Base-by-base conservation (phyloP, 1,140 invertebrate genomes). In the Nasonia giraulti region DNA sequence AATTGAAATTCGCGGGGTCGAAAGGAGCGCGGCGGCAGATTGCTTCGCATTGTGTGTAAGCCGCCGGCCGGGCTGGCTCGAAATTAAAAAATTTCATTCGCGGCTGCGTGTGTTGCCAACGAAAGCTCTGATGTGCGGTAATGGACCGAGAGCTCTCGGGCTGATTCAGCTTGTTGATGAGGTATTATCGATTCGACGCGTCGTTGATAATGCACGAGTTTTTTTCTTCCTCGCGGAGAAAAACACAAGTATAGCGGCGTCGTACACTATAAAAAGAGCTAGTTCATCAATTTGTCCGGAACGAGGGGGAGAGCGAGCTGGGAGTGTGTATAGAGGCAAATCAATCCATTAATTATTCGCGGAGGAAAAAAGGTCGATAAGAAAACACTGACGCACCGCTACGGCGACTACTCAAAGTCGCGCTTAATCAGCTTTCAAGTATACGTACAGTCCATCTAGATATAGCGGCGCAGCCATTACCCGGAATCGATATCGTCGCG, bases 1-100 rank as follows among this genome's bases (percentile, higher is more conserved):
- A 86, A 80, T 86, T 84, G 62, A 75, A 84, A 84, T 80, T 84
- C 44, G 31, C 55, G 40, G 12, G 50, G 23, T 47, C 27, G 71
- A 77, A 62, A 62, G 55, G 55, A 62, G 6, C 55, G 37, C 2
- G 33, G 27, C 23, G 17, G 68, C 14, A 50, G 23, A 80, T 80
- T 80, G 23, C 68, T 80, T 71, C 44, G 66, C 68, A 80, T 71
- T 80, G 66, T 80, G 33, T 62, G 47, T 12, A 62, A 44, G 68
- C 40, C 17, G 33, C 33, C 33, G 55, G 55, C 33, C 33, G 55
- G 55, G 55, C 17, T 62, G 11, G 37, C 66, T 80, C 4, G 66
- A 71, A 80, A 80, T 80, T 80, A 80, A 80, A 80, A 79, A 47
- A 69, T 69, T 68, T 80, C 62, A 80, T 40, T 71, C 69, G 62